phyloP scores from a whole-genome alignment of 2,113 vertebrate species.

The Morone saxatilis region DNA sequence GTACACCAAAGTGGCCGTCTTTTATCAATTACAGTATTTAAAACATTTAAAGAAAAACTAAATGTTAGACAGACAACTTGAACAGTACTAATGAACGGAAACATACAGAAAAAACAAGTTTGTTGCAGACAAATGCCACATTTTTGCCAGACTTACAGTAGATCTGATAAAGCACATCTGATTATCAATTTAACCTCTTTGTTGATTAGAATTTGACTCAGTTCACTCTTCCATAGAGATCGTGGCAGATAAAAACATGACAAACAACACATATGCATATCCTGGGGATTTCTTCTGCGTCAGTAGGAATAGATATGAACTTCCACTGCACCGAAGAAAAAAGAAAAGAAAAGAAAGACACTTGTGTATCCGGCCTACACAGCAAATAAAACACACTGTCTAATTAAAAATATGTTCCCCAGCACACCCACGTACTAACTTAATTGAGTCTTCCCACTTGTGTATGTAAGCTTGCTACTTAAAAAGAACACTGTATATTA shows the following conservation, averaged over 20 bases:
- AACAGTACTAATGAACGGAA: background rate
- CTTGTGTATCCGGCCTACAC: slow-evolving; percentile 24
- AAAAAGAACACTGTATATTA: slow-evolving; percentile 1
- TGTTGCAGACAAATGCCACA: background rate
- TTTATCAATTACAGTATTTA: no score
- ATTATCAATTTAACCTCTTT: slow-evolving; percentile 40
- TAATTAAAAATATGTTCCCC: slow-evolving; percentile 45
- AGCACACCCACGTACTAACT: slow-evolving; percentile 24
- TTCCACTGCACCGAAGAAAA: background rate
- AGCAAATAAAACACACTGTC: slow-evolving; percentile 45
- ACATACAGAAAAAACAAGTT: background rate
- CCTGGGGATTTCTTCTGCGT: slow-evolving; percentile 28
- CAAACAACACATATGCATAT: slow-evolving; percentile 19
- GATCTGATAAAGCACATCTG: slow-evolving; percentile 44
- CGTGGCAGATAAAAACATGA: slow-evolving; percentile 50
- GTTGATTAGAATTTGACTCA: slow-evolving; percentile 65
- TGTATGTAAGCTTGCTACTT: background rate
- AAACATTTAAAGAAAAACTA: background rate
- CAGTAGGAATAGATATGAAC: slow-evolving; percentile 6
- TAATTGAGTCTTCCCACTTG: slow-evolving; percentile 26
- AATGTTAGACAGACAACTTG: background rate
- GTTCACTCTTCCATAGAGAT: slow-evolving; percentile 57
- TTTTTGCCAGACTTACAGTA: background rate
- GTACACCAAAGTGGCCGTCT: no score
- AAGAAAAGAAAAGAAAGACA: background rate